Evolutionary conservation across 1,140 invertebrate species (phyloP).

Genomic region (Lutraria rhynchaena): DNA sequence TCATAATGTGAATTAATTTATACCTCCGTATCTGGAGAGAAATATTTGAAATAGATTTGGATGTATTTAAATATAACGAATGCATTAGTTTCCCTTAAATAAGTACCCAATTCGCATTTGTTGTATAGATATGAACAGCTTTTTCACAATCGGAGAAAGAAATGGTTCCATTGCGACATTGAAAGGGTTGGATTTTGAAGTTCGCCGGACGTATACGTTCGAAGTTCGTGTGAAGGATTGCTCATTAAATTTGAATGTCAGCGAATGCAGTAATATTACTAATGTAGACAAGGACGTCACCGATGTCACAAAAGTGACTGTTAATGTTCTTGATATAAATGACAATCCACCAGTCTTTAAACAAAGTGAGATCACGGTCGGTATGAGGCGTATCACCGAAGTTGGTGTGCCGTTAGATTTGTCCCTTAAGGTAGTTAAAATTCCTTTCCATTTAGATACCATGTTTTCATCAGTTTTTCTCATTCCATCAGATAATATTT

Average conservation of each 20-base stretch:
- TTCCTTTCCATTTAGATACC: background rate
- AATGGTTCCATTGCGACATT: slow-evolving; percentile 22
- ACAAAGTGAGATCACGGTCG: slow-evolving; percentile 21
- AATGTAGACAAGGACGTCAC: background rate
- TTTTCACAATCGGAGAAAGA: slow-evolving; percentile 23
- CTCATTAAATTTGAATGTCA: background rate
- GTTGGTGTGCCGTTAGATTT: background rate
- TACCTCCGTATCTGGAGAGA: no score
- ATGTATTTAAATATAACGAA: no score
- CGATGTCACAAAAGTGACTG: background rate
- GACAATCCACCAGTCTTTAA: slow-evolving; percentile 48
- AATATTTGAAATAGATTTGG: no score
- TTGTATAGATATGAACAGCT: background rate
- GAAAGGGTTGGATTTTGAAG: slow-evolving; percentile 20
- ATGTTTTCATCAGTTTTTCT: no score
- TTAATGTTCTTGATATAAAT: slow-evolving; percentile 25
- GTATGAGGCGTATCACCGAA: slow-evolving; percentile 42
- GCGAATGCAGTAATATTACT: slow-evolving; percentile 5
- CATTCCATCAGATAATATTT: background rate
- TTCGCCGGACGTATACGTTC: background rate
- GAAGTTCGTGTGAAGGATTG: slow-evolving; percentile 29
- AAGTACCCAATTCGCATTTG: no score
- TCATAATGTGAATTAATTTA: no score
- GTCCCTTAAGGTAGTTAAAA: slow-evolving; percentile 33
- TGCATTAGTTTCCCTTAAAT: no score